These are phyloP conservation scores for Stegodyphus mimosarum DNA, from an alignment of 1,140 invertebrate species.

Conservation along the genomic window DNA sequence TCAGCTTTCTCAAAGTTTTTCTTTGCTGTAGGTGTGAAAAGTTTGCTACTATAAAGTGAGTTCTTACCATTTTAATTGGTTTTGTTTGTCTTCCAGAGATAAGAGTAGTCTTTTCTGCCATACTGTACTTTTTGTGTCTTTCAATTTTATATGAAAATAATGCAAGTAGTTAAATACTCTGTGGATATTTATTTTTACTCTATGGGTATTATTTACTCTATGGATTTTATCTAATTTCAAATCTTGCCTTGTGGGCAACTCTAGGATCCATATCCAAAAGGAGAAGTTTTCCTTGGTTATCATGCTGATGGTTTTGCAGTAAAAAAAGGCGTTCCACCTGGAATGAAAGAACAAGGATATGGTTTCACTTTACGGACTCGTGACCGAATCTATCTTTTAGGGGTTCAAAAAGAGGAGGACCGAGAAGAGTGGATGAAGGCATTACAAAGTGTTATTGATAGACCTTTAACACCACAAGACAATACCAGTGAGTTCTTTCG, in stretches of 20 bases:
- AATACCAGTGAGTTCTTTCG: constrained; percentile 75
- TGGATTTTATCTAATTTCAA: background rate
- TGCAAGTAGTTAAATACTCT: too few relatives aligned
- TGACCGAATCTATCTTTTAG: constrained; percentile 82
- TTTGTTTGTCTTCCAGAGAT: too few relatives aligned
- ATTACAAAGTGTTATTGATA: constrained; percentile 80
- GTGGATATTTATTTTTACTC: too few relatives aligned
- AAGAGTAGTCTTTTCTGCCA: too few relatives aligned
- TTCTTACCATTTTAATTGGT: too few relatives aligned
- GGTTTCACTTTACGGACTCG: constrained; percentile 90
- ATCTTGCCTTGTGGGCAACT: constrained; percentile 49
- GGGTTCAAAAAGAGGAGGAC: constrained; percentile 81
- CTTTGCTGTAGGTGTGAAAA: too few relatives aligned
- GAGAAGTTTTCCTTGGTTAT: constrained; percentile 89
- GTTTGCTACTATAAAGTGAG: too few relatives aligned
- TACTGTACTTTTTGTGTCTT: too few relatives aligned
- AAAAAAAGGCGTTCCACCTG: constrained; percentile 73
- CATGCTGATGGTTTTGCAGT: constrained; percentile 80
- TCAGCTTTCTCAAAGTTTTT: too few relatives aligned
- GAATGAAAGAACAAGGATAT: constrained; percentile 76
- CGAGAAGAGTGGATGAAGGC: constrained; percentile 83
- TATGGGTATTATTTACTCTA: too few relatives aligned
- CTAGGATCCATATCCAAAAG: constrained; percentile 86
- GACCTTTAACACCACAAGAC: constrained; percentile 83
- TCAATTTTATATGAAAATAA: too few relatives aligned